phyloP scores from a whole-genome alignment of 1,140 invertebrate species.

The Drosophila cardini region DNA sequence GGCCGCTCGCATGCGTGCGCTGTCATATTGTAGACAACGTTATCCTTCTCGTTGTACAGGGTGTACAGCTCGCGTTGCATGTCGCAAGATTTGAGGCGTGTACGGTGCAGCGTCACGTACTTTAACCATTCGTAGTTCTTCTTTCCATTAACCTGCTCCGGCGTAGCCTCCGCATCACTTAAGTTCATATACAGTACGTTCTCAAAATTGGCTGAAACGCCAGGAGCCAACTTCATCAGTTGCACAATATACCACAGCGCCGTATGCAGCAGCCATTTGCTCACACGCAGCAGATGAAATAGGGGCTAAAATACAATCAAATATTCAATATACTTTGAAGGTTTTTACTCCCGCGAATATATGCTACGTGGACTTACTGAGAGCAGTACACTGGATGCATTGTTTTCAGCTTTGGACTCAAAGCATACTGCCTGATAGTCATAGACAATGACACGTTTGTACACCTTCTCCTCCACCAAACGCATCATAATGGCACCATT shows the following conservation, averaged over 20 bases:
- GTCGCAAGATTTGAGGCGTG: conserved; percentile 84
- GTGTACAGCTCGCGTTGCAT: conserved; percentile 84
- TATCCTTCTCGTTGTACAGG: conserved; percentile 80
- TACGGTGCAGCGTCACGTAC: conserved; percentile 89
- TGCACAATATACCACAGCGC: conserved; percentile 85
- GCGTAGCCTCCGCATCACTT: conserved; percentile 60
- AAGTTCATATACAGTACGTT: conserved; percentile 70
- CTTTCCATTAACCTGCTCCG: conserved; percentile 45
- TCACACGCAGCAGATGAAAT: conserved; percentile 78
- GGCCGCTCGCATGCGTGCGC: conserved; percentile 87
- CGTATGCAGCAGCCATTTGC: conserved; percentile 85
- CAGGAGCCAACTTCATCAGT: conserved; percentile 71
- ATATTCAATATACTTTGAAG: not conserved
- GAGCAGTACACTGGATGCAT: conserved; percentile 87
- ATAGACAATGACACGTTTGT: conserved; percentile 90
- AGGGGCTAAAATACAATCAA: conserved; percentile 79
- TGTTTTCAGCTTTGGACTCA: conserved; percentile 87
- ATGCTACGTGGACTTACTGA: conserved; percentile 86
- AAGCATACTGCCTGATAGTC: conserved; percentile 97
- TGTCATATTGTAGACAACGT: conserved; percentile 79
- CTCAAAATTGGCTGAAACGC: conserved; percentile 84
- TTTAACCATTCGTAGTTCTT: conserved; percentile 60
- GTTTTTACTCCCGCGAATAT: not conserved
- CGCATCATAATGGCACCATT: conserved; percentile 91
- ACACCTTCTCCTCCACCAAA: conserved; percentile 92